Evolutionary conservation across 2,888 invertebrate species (phyloP), one percentile per base, ranked within the genome.

Genomic region (Morpho helenor): DNA sequence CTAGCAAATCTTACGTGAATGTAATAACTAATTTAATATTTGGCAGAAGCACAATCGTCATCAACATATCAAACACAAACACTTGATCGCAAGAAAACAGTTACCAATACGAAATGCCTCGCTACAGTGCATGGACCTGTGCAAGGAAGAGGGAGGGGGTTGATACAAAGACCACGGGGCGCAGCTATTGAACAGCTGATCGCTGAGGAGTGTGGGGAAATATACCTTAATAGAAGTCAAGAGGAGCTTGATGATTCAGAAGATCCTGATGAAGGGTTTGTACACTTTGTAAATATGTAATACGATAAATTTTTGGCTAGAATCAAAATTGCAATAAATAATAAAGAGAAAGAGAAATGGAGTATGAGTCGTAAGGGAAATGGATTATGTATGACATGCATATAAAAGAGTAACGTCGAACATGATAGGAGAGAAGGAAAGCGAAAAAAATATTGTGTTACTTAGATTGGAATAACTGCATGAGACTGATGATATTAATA

Each of bases 161-260:
- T 73, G 2, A 74, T 88, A 3, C 88, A 87, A 61, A 75, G 84
- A 63, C 88, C 87, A 0, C 72, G 89, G 55, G 87, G 85, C 7
- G 75, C 83, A 1, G 78, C 83, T 64, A 82, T 91, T 69, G 86
- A 89, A 63, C 82, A 89, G 66, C 74, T 91, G 8, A 88, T 91
- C 31, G 88, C 89, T 50, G 88, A 88, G 51, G 87, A 89, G 63
- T 90, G 89, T 51, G 89, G 89, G 0, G 87, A 88, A 52, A 68
- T 86, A 22, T 76, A 87, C 22, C 74, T 89, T 62, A 82, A 81
- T 49, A 80, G 87, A 47, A 83, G 91, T 66, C 84, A 91, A 58
- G 93, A 93, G 40, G 93, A 93, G 48, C 73, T 91, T 0, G 92
- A 93, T 39, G 93, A 93, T 67, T 91, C 91, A 1, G 93, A 93